A percentile compares a stretch with the other conserved stretches of the same genome.
These are phyloP conservation scores for Philereme vetulata DNA, from an alignment of 2,888 invertebrate species.

Conservation along the genomic window DNA sequence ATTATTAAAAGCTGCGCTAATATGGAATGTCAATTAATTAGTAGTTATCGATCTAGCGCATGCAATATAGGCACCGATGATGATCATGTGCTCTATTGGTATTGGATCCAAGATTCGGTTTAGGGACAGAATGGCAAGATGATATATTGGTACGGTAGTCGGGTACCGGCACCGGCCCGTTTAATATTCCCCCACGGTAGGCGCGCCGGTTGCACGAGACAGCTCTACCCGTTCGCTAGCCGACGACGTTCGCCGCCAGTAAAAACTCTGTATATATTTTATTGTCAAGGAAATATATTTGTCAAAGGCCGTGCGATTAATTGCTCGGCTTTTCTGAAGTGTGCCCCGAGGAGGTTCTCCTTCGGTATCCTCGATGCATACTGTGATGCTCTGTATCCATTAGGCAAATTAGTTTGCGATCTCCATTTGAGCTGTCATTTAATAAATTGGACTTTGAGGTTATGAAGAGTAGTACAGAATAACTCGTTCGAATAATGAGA, in stretches of 20 bases:
- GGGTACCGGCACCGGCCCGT: conserved; percentile 61
- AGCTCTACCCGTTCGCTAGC: conserved; percentile 71
- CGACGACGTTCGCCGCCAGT: conserved; percentile 60
- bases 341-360: conserved; percentile 51
- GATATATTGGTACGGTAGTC: conserved; percentile 58
- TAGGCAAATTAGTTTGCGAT: conserved; percentile 26
- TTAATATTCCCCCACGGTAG: conserved; percentile 77
- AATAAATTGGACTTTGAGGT: neutral
- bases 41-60: conserved; percentile 24
- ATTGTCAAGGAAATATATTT: conserved; percentile 80
- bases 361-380: conserved; percentile 35
- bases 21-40: conserved; percentile 34
- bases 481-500: neutral
- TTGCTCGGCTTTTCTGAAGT: conserved; percentile 66
- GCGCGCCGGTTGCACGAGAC: conserved; percentile 74
- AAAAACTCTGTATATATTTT: conserved; percentile 77
- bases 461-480: neutral
- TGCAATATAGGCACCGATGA: conserved; percentile 9
- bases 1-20: conserved; percentile 35
- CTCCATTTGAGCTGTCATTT: conserved; percentile 5
- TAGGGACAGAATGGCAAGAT: conserved; percentile 63
- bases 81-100: conserved; percentile 34
- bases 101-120: conserved; percentile 44
- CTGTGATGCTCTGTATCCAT: conserved; percentile 28
- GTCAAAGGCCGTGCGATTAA: conserved; percentile 75